Evolutionary conservation across 2,113 vertebrate species (phyloP), one percentile per base, ranked within the genome.

Genomic region (Bambusicola thoracicus): DNA sequence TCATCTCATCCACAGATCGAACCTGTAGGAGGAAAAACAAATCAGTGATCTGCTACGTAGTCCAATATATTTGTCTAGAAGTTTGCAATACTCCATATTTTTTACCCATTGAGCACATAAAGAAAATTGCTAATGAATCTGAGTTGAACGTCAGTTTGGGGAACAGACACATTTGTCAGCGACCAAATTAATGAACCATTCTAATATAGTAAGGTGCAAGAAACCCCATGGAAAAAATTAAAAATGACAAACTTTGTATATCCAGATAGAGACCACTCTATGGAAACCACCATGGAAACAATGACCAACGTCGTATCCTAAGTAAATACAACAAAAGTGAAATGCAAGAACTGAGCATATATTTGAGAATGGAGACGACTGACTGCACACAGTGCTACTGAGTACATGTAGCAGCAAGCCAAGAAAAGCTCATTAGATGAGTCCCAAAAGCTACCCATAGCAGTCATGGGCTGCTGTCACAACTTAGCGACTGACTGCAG

Each of bases 1-100:
- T 99, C 99, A 99, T 99, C 97, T 99, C 99, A 98, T 99, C 99
- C 94, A 98, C 97, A 96, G 98, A 98, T 93, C 98, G 98, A 95
- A 98, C 98, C 99, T 99, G 96, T 0, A 94, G 22, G 24, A 43
- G 14, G 16, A 51, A 84, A 72, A 49, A 29, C 12, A n/a, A 10
- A 74, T 77, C 11, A 91, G 29, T 3, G 4, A 70, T 69, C 17
- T 12, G 38, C 93, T 76, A 75, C 11, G 34, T 19, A 92, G 48
- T 30, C 8, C 81, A 91, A 7, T 12, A 6, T 3, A 9, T 63
- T 62, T 77, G 51, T 13, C 46, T 25, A 40, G 8, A 89, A 85
- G 27, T 4, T 73, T 74, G 21, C 36, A 72, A 34, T 22, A 63
- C 8, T 74, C 41, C 32, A 8, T 7, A 38, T 61, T 84, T 84